phyloP scores from a whole-genome alignment of 2,888 invertebrate species.

The Strigamia transsilvanica region DNA sequence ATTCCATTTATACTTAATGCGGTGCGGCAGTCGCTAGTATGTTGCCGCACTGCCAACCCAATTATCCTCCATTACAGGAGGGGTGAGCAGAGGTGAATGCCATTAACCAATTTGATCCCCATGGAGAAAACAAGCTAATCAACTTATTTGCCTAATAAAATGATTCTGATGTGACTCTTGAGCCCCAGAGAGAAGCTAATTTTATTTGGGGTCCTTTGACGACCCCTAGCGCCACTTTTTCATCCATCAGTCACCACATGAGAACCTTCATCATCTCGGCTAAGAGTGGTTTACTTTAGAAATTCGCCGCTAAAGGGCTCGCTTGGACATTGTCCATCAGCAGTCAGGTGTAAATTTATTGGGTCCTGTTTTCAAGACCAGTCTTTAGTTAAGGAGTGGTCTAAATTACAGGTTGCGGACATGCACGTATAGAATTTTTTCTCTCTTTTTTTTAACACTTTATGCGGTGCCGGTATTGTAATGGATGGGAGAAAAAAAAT shows the following conservation, averaged over 20 bases:
- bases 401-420: slow-evolving; percentile 20
- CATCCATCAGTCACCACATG: slow-evolving; percentile 21
- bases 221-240: slow-evolving; percentile 25
- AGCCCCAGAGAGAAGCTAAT: slow-evolving; percentile 32
- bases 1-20: slow-evolving; percentile 47
- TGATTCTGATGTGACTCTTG: slow-evolving; percentile 17
- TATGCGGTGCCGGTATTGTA: neutral
- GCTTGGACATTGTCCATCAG: slow-evolving; percentile 41
- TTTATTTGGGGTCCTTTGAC: slow-evolving; percentile 32
- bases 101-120: slow-evolving; percentile 49
- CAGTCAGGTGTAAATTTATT: slow-evolving; percentile 28
- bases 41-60: slow-evolving; percentile 41
- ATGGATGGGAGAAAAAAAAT: neutral
- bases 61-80: slow-evolving; percentile 45
- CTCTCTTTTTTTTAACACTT: neutral
- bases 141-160: slow-evolving; percentile 47
- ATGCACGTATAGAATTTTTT: neutral
- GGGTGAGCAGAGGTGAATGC: slow-evolving; percentile 41
- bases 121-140: slow-evolving; percentile 43
- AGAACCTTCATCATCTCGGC: slow-evolving; percentile 9
- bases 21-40: neutral
- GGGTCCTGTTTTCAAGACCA: slow-evolving; percentile 39
- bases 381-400: slow-evolving; percentile 40
- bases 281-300: neutral
- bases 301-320: slow-evolving; percentile 2